A percentile compares a stretch with the other conserved stretches of the same genome.
phyloP scores from a whole-genome alignment of 2,113 vertebrate genomes.

The Thunnus thynnus region DNA sequence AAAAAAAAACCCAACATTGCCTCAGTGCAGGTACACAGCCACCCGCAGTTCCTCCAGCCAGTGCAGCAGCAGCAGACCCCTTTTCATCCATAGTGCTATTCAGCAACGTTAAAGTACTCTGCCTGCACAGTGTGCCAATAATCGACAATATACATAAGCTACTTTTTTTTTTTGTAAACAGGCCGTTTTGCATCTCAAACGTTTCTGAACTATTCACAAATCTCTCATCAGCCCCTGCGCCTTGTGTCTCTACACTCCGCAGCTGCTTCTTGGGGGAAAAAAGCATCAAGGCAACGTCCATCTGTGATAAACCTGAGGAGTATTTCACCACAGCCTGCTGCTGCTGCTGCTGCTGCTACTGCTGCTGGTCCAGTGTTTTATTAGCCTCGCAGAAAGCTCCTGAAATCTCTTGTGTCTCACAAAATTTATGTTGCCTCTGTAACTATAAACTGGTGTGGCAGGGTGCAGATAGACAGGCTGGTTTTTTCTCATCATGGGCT shows the following conservation, averaged over 20 bases:
- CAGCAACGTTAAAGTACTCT: slow-evolving; percentile 49
- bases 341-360: slow-evolving; percentile 33
- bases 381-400: slow-evolving; percentile 54
- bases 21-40: slow-evolving; percentile 61
- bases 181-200: slow-evolving; percentile 15
- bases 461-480: slow-evolving; percentile 7
- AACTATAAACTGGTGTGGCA: slow-evolving; percentile 31
- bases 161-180: background rate
- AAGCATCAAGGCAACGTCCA: slow-evolving; percentile 48
- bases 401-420: slow-evolving; percentile 49
- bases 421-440: slow-evolving; percentile 51
- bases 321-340: slow-evolving; percentile 32
- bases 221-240: background rate
- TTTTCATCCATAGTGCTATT: slow-evolving; percentile 52
- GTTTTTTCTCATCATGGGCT: slow-evolving; percentile 24
- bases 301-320: slow-evolving; percentile 54
- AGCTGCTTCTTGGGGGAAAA: slow-evolving; percentile 20
- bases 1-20: slow-evolving; percentile 21
- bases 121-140: slow-evolving; percentile 47
- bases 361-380: slow-evolving; percentile 53
- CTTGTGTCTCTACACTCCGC: slow-evolving; percentile 19
- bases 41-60: slow-evolving; percentile 66
- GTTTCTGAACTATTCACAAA: slow-evolving; percentile 29
- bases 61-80: slow-evolving; percentile 70
- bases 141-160: background rate